phyloP scores from a whole-genome alignment of 2,888 invertebrate species.

The Sympetrum striolatum region DNA sequence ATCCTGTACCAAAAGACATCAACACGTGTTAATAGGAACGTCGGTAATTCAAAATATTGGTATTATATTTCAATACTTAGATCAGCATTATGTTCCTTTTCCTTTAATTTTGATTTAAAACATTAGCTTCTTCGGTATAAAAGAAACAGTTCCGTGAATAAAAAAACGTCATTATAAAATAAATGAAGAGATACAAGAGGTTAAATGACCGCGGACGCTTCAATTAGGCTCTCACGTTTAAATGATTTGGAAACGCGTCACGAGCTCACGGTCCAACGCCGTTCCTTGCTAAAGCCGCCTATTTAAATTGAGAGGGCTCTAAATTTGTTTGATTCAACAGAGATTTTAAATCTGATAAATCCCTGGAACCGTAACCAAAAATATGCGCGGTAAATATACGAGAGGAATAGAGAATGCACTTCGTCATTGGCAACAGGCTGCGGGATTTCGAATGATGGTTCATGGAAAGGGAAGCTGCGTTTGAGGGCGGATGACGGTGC shows the following conservation, averaged over 20 bases:
- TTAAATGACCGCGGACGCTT: neutral
- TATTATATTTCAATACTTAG: no score
- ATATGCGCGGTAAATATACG: neutral
- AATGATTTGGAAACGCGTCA: no score
- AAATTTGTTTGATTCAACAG: no score
- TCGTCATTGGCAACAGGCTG: neutral
- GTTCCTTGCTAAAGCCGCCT: neutral
- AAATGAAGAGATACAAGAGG: neutral
- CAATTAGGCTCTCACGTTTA: neutral
- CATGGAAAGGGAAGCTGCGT: constrained; percentile 2
- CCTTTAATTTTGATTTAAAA: no score
- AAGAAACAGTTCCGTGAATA: no score
- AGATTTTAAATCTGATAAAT: neutral
- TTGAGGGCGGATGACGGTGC: neutral
- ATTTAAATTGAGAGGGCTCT: neutral
- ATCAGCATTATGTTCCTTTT: no score
- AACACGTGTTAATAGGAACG: no score
- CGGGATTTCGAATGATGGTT: neutral
- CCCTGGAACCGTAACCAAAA: neutral
- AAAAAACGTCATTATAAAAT: neutral
- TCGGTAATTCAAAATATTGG: no score
- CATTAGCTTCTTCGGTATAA: no score
- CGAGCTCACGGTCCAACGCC: no score
- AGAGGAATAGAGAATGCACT: neutral
- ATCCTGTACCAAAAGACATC: no score